phyloP scores from a whole-genome alignment of 2,797 vertebrate species.

The Margarornis squamiger region DNA sequence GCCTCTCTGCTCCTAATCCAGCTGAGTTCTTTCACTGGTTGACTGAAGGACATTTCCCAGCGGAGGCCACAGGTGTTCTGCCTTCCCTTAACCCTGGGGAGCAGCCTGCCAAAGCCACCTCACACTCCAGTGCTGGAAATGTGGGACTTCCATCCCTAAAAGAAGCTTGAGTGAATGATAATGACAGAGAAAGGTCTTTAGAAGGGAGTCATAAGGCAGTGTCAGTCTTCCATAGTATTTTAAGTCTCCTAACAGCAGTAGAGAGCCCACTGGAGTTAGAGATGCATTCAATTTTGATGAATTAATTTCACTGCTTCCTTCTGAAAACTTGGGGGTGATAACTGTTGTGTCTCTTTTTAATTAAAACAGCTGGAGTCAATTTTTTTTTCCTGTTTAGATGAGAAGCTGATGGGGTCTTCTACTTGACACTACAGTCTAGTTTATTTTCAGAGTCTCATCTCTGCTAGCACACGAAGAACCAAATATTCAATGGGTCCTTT shows the following conservation, averaged over 20 bases:
- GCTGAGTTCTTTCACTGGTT: neutral
- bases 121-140: rapidly evolving
- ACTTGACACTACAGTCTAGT: neutral
- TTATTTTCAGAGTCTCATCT: neutral
- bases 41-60: neutral
- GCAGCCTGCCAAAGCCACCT: neutral
- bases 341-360: neutral
- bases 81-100: neutral
- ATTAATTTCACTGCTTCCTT: conserved; percentile 4
- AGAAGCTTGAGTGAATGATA: neutral
- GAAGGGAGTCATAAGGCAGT: neutral
- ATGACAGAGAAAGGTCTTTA: neutral
- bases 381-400: neutral
- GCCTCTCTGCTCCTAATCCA: neutral
- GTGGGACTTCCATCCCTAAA: neutral
- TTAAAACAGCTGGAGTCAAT: neutral
- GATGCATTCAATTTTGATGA: neutral
- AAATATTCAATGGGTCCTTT: neutral
- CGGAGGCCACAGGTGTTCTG: neutral
- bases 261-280: neutral
- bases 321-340: neutral
- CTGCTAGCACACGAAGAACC: neutral
- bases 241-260: neutral
- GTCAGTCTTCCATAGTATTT: neutral
- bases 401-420: neutral